These are phyloP conservation scores for Caenorhabditis plicata DNA, from an alignment of 2,888 invertebrate species.

Conservation along the genomic window DNA sequence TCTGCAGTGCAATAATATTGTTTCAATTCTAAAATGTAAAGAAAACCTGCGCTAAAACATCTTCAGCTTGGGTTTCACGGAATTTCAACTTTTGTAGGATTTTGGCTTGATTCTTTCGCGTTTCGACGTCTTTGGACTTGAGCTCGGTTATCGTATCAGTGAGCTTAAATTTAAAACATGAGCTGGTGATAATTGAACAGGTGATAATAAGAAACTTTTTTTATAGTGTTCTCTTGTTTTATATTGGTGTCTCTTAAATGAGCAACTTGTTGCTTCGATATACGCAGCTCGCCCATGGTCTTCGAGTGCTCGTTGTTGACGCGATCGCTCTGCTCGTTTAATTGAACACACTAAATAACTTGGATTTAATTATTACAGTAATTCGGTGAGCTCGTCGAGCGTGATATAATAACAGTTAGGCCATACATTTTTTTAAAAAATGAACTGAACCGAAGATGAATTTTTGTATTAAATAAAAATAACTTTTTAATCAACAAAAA, in stretches of 20 bases:
- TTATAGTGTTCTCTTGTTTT: conserved; percentile 14
- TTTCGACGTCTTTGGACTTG: conserved; percentile 14
- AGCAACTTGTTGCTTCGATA: conserved; percentile 24
- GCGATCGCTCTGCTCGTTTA: conserved; percentile 33
- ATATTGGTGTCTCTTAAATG: conserved; percentile 16
- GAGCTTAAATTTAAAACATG: conserved; percentile 6
- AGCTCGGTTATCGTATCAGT: conserved; percentile 9
- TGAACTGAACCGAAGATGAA: no score
- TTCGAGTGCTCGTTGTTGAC: conserved; percentile 26
- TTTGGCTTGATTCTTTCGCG: conserved; percentile 10
- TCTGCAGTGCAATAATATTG: conserved; percentile 6
- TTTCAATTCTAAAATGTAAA: neutral
- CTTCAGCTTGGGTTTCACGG: conserved; percentile 4
- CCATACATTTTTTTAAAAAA: no score
- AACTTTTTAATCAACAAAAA: no score
- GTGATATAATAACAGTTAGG: no score
- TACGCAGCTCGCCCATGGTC: conserved; percentile 11
- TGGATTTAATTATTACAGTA: neutral
- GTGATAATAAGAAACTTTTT: conserved; percentile 8
- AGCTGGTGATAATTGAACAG: neutral
- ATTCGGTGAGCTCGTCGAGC: no score
- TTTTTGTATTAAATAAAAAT: no score
- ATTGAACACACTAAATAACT: conserved; percentile 38
- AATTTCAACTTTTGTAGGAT: conserved; percentile 9
- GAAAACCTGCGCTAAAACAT: conserved; percentile 1